A percentile compares a stretch with the other conserved stretches of the same genome.
phyloP scores from a whole-genome alignment of 1,140 invertebrate species.

The Brachystomella parvula region DNA sequence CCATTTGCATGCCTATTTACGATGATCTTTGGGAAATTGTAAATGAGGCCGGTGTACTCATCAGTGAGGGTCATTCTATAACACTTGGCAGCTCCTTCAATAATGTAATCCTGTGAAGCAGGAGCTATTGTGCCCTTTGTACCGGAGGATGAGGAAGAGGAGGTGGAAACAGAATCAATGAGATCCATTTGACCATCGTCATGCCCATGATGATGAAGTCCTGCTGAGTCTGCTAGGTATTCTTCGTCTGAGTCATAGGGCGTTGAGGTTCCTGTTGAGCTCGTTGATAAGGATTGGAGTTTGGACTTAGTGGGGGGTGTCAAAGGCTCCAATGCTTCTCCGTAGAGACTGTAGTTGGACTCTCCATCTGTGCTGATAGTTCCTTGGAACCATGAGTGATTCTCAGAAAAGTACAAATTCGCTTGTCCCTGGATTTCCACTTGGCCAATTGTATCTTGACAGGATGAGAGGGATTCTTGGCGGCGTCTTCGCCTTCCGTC shows the following conservation, averaged over 20 bases:
- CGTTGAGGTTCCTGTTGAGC: not conserved
- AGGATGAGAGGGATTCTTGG: slow-evolving; percentile 13
- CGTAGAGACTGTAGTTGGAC: slow-evolving; percentile 39
- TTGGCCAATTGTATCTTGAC: slow-evolving; percentile 13
- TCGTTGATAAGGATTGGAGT: not conserved
- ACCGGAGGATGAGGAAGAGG: no score
- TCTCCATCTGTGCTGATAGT: slow-evolving; percentile 40
- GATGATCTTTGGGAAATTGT: slow-evolving; percentile 36
- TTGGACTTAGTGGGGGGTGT: not conserved
- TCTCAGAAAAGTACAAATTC: slow-evolving; percentile 43
- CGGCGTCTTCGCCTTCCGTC: slow-evolving; percentile 16
- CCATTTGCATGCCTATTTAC: slow-evolving; percentile 21
- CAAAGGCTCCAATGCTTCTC: slow-evolving; percentile 11
- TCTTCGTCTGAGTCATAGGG: slow-evolving; percentile 5
- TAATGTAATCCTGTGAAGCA: not conserved
- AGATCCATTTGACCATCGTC: not conserved
- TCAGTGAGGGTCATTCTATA: slow-evolving; percentile 40
- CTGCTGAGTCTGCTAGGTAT: not conserved
- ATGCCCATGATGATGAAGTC: not conserved
- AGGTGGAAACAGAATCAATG: not conserved
- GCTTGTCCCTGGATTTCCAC: slow-evolving; percentile 41
- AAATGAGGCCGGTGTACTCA: slow-evolving; percentile 39
- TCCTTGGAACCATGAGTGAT: slow-evolving; percentile 43
- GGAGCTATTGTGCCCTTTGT: no score
- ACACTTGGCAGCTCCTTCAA: not conserved